phyloP scores from a whole-genome alignment of 2,113 vertebrate species.

The Passer domesticus region DNA sequence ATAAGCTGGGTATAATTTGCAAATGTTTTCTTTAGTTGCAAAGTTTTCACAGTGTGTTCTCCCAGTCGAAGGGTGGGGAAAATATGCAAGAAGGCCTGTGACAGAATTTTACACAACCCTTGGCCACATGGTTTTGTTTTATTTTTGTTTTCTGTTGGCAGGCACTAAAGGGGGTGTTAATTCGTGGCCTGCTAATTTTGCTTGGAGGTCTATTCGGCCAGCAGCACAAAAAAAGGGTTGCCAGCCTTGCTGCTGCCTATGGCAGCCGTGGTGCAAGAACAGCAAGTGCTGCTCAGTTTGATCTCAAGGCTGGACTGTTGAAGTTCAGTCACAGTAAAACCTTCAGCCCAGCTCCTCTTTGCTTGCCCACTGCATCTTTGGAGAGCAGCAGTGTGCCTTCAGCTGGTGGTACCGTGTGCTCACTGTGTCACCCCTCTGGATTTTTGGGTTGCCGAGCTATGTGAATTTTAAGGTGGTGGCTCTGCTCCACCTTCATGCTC shows the following conservation, averaged over 20 bases:
- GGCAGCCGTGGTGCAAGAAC: neutral
- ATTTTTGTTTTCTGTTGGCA: conserved; percentile 52
- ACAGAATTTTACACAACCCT: conserved; percentile 40
- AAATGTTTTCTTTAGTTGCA: conserved; percentile 45
- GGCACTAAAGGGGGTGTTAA: conserved; percentile 27
- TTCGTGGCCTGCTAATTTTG: conserved; percentile 34
- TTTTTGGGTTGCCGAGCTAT: neutral
- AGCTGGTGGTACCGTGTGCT: neutral
- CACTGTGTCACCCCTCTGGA: neutral
- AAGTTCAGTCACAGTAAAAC: neutral
- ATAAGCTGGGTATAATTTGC: conserved; percentile 30
- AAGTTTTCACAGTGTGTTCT: conserved; percentile 38
- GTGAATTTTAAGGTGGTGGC: neutral
- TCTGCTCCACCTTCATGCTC: neutral
- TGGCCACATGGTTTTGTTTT: conserved; percentile 53
- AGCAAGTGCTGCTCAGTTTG: accelerated
- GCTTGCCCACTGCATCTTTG: neutral
- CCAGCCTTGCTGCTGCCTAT: neutral
- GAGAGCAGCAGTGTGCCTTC: neutral
- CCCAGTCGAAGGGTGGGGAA: neutral
- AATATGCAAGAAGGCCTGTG: conserved; percentile 23
- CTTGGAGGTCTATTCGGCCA: neutral
- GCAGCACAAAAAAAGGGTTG: neutral
- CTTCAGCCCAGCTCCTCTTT: neutral
- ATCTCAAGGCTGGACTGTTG: neutral